phyloP scores from a whole-genome alignment of 2,113 vertebrate species.

The Albula goreensis region DNA sequence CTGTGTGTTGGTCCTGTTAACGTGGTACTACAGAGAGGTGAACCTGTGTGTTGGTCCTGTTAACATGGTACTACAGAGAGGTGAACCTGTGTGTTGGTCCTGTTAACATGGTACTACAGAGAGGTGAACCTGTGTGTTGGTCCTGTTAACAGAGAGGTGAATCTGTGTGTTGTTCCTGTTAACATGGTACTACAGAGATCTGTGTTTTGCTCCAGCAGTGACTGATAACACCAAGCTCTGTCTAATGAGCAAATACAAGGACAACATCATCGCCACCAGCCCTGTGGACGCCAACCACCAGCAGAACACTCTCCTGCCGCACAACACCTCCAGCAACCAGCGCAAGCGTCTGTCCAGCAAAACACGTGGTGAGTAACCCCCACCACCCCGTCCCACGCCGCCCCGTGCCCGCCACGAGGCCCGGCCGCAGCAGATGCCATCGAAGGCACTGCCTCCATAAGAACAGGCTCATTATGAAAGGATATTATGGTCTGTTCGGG shows the following conservation, averaged over 20 bases:
- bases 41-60: too few species aligned
- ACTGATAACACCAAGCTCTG: slow-evolving; percentile 94
- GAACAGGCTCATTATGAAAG: not conserved
- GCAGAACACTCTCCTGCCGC: slow-evolving; percentile 90
- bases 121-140: too few species aligned
- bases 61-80: too few species aligned
- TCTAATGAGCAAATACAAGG: slow-evolving; percentile 98
- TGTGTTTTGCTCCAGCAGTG: slow-evolving; percentile 67
- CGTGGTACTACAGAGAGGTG: too few species aligned
- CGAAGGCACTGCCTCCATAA: not conserved
- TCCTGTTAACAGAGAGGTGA: too few species aligned
- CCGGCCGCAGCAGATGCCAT: not conserved
- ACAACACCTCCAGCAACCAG: slow-evolving; percentile 91
- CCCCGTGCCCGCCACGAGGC: not conserved
- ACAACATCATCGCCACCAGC: slow-evolving; percentile 96
- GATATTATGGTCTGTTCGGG: not conserved
- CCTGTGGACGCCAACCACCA: slow-evolving; percentile 94
- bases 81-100: too few species aligned
- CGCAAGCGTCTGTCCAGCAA: slow-evolving; percentile 95
- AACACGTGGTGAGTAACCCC: slow-evolving; percentile 79
- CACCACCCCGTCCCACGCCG: not conserved
- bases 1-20: too few species aligned
- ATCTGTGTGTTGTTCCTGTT: slow-evolving; percentile 42
- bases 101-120: too few species aligned
- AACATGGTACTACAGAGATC: too few species aligned